phyloP scores from a whole-genome alignment of 2,888 invertebrate species.

The Xanthostigma xanthostigma region DNA sequence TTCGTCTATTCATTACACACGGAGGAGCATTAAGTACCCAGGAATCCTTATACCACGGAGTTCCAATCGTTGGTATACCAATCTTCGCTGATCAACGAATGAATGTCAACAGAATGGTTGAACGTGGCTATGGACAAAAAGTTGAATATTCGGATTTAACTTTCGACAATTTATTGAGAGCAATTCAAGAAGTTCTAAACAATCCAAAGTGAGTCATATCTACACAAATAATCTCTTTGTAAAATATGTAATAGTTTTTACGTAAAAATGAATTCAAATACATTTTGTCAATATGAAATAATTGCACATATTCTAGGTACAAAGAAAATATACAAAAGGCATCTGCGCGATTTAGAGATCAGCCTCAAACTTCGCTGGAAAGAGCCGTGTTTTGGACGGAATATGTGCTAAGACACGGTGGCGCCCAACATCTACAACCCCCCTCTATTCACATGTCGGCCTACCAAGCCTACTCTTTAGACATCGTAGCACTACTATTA shows the following conservation, averaged over 20 bases:
- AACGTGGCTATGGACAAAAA: neutral
- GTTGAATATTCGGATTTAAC: neutral
- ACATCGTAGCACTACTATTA: neutral
- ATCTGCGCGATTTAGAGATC: neutral
- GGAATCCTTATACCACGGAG: neutral
- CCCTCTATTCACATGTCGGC: neutral
- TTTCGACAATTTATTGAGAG: neutral
- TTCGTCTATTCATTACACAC: neutral
- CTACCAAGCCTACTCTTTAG: neutral
- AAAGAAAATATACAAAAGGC: neutral
- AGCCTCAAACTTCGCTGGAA: too few relatives aligned
- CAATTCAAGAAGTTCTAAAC: neutral
- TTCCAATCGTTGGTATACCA: neutral
- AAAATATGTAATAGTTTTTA: neutral
- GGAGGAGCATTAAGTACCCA: neutral
- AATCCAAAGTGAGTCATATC: neutral
- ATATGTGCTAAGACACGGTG: neutral
- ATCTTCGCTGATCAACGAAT: neutral
- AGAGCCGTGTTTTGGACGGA: too few relatives aligned
- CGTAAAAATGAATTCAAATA: neutral
- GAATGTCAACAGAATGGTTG: neutral
- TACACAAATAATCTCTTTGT: neutral
- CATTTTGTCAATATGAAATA: neutral
- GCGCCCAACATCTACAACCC: neutral
- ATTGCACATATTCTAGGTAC: neutral